These are phyloP conservation scores for Rana temporaria DNA, from an alignment of 2,113 vertebrate genomes.

Conservation along the genomic window DNA sequence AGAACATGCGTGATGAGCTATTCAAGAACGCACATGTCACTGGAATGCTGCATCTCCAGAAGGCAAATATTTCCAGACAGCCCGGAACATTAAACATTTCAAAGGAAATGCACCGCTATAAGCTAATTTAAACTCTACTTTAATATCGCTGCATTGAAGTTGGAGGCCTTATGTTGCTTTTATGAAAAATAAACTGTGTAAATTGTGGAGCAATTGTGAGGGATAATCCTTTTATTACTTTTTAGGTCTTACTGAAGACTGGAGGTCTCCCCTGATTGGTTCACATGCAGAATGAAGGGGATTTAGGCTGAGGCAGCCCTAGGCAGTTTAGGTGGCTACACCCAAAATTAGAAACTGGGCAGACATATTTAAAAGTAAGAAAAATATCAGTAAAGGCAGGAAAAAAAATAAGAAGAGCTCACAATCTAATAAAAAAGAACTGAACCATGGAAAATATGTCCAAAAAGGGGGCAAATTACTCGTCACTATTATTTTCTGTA, in stretches of 20 bases:
- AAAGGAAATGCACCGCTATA: constrained; percentile 57
- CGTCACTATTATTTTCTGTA: no score
- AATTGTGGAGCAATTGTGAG: constrained; percentile 41
- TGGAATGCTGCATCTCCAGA: constrained; percentile 66
- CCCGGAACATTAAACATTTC: constrained; percentile 60
- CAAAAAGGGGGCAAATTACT: no score
- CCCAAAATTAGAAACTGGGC: no score
- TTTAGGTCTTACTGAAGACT: background rate
- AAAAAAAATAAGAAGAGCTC: no score
- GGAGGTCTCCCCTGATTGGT: background rate
- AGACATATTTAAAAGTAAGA: no score
- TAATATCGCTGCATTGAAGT: constrained; percentile 1
- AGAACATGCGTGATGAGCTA: constrained; percentile 42
- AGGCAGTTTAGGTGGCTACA: no score
- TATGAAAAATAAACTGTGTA: constrained; percentile 17
- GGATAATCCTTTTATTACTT: constrained; percentile 17
- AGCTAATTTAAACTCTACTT: constrained; percentile 16
- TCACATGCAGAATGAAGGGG: background rate
- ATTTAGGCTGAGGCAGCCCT: background rate
- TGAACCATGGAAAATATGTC: no score
- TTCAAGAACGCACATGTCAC: constrained; percentile 68
- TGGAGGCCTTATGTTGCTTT: constrained; percentile 1
- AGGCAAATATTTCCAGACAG: constrained; percentile 66
- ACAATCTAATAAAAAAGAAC: no score
- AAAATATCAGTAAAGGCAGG: no score